These are phyloP conservation scores for Macrophya alboannulata DNA, from an alignment of 2,888 invertebrate genomes.

Conservation along the genomic window DNA sequence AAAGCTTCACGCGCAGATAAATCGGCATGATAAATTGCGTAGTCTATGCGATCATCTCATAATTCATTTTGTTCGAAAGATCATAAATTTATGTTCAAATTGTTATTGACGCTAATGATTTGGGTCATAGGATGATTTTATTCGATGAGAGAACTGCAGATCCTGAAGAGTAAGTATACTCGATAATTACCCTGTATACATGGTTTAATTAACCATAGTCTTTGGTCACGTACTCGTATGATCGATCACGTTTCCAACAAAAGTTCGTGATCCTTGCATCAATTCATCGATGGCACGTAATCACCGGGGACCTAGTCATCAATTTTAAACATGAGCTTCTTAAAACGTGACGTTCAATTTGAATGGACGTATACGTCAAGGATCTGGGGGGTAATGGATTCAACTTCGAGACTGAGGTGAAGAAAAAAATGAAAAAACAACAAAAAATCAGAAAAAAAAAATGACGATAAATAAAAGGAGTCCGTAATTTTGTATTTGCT, in stretches of 20 bases:
- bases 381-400: conserved; percentile 21
- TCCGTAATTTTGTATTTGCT: neutral
- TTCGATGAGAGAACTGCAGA: neutral
- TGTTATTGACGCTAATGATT: neutral
- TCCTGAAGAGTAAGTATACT: conserved; percentile 21
- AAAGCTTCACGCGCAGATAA: no score
- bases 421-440: neutral
- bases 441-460: neutral
- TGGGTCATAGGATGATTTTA: neutral
- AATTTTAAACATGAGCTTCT: conserved; percentile 42
- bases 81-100: neutral
- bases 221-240: conserved; percentile 55
- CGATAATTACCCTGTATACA: conserved; percentile 48
- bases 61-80: neutral
- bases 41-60: neutral
- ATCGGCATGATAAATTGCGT: no score
- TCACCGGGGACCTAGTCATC: conserved; percentile 57
- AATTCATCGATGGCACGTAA: conserved; percentile 68
- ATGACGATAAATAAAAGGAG: neutral
- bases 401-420: conserved; percentile 6
- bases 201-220: conserved; percentile 41
- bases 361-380: conserved; percentile 8
- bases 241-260: conserved; percentile 65
- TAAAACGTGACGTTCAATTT: conserved; percentile 38
- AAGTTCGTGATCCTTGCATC: conserved; percentile 70